These are phyloP conservation scores for Tachina fera DNA, from an alignment of 2,888 invertebrate genomes.

Conservation along the genomic window DNA sequence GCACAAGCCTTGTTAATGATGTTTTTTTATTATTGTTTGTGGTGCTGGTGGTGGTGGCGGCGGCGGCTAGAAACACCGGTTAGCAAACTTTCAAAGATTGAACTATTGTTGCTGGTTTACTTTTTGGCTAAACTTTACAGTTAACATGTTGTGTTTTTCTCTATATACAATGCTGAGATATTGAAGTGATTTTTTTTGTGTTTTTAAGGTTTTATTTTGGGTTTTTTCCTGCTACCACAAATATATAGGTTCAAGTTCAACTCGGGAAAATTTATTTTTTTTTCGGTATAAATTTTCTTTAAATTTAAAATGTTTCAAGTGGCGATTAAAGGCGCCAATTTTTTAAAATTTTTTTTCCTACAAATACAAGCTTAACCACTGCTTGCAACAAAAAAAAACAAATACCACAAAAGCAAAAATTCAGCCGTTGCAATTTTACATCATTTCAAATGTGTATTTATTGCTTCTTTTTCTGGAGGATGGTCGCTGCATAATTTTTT, in stretches of 20 bases:
- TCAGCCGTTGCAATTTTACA: conserved; percentile 24
- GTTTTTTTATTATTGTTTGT: conserved; percentile 1
- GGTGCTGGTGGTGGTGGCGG: not conserved
- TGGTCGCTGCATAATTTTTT: conserved; percentile 56
- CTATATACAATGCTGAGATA: conserved; percentile 19
- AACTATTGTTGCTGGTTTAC: not conserved
- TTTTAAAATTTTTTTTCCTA: not conserved
- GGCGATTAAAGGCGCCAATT: conserved; percentile 57
- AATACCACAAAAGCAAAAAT: conserved; percentile 24
- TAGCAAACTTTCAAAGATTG: conserved; percentile 44
- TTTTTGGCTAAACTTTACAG: conserved; percentile 49
- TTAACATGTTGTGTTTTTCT: conserved; percentile 58
- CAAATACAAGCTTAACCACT: conserved; percentile 53
- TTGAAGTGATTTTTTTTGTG: conserved; percentile 26
- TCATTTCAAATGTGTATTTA: conserved; percentile 15
- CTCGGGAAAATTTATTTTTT: conserved; percentile 32
- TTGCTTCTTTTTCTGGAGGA: conserved; percentile 42
- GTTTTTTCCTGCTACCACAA: conserved; percentile 64
- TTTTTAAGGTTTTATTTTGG: conserved; percentile 37
- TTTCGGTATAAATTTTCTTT: conserved; percentile 20
- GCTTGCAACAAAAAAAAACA: not conserved
- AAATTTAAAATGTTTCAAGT: conserved; percentile 49
- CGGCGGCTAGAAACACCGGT: conserved; percentile 57
- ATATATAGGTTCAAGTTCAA: conserved; percentile 71
- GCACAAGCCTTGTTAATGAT: not conserved